These are phyloP conservation scores for Urocitellus parryii DNA, from an alignment of 2,113 vertebrate species.

Conservation along the genomic window DNA sequence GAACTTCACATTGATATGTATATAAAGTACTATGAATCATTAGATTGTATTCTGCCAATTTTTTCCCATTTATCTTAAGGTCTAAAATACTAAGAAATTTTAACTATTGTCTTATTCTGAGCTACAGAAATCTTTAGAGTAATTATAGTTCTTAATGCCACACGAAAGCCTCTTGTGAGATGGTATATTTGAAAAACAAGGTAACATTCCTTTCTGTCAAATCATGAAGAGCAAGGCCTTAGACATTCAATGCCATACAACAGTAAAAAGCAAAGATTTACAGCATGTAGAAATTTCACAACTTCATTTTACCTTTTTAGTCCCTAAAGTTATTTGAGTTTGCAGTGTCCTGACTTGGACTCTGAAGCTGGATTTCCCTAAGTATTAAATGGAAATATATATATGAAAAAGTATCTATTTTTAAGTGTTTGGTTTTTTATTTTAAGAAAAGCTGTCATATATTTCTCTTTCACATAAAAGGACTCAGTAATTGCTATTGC, in stretches of 20 bases:
- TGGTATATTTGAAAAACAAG: not conserved
- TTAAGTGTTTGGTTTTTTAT: not conserved
- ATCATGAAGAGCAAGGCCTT: not conserved
- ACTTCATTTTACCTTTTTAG: slow-evolving; percentile 2
- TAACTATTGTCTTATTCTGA: not conserved
- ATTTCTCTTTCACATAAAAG: not conserved
- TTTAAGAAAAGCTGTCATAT: not conserved
- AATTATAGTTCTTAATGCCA: not conserved
- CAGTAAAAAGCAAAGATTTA: not conserved
- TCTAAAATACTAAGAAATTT: not conserved
- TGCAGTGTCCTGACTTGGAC: not conserved
- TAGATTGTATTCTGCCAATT: not conserved
- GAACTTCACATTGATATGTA: not conserved
- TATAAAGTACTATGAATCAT: not conserved
- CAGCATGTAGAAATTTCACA: not conserved
- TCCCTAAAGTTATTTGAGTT: not conserved
- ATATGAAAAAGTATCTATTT: not conserved
- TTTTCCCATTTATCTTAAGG: not conserved
- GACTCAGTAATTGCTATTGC: not conserved
- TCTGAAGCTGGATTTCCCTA: not conserved
- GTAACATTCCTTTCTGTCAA: not conserved
- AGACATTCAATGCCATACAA: not conserved
- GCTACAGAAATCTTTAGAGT: not conserved
- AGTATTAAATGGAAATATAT: not conserved
- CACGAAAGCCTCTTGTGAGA: not conserved